Percentiles rank a stretch among this genome's conserved stretches.
These are phyloP conservation scores for Leptodactylus fuscus DNA, from an alignment of 2,113 vertebrate species.

Conservation along the genomic window DNA sequence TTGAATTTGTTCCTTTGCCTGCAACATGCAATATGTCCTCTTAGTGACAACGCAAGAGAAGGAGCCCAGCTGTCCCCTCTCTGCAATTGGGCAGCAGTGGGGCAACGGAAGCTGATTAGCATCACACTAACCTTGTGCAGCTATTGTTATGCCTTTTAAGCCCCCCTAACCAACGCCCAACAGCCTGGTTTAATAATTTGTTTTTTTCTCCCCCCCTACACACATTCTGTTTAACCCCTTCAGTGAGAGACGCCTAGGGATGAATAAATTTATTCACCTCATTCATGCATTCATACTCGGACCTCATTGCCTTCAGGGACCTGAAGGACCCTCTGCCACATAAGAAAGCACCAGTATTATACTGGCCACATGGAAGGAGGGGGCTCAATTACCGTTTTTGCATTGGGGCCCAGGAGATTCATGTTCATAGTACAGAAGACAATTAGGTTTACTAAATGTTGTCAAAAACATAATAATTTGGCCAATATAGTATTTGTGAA, in stretches of 20 bases:
- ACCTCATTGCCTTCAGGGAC: neutral
- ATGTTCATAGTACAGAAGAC: neutral
- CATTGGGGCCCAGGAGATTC: neutral
- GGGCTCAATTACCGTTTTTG: neutral
- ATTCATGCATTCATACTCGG: neutral
- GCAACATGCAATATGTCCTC: slow-evolving; percentile 88
- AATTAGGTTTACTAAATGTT: neutral
- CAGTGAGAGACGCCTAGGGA: neutral
- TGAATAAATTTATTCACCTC: neutral
- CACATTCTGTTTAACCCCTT: slow-evolving; percentile 22
- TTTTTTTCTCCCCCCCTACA: slow-evolving; percentile 62
- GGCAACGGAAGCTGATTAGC: slow-evolving; percentile 73
- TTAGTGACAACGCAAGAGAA: slow-evolving; percentile 72
- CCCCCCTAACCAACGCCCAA: neutral
- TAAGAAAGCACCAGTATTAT: neutral
- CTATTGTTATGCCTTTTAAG: slow-evolving; percentile 59
- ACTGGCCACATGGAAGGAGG: neutral
- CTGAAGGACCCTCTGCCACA: neutral
- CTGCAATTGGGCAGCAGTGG: slow-evolving; percentile 74
- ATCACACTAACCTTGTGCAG: slow-evolving; percentile 69
- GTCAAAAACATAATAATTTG: neutral
- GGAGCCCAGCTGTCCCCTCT: slow-evolving; percentile 86
- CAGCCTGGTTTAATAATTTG: slow-evolving; percentile 59
- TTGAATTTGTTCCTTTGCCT: slow-evolving; percentile 89
- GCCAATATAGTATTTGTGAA: too few species aligned